phyloP scores from a whole-genome alignment of 2,797 vertebrate genomes.

The Potorous gilbertii region DNA sequence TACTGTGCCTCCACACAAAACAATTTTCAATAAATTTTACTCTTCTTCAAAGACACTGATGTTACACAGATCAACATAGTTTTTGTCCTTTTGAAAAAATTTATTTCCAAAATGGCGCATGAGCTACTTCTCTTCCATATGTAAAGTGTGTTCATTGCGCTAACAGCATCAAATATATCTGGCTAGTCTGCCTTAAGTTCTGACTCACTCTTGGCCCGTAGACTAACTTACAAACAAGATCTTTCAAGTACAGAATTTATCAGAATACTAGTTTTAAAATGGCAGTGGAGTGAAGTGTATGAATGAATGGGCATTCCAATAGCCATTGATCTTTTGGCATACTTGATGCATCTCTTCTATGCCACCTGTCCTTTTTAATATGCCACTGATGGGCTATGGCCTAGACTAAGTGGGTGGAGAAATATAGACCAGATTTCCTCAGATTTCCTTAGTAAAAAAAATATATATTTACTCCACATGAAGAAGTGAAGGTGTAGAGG shows the following conservation, averaged over 20 bases:
- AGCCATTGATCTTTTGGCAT: constrained; percentile 59
- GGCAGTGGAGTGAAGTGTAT: constrained; percentile 35
- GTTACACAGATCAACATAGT: constrained; percentile 56
- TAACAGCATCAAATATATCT: constrained; percentile 60
- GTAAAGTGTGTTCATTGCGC: constrained; percentile 56
- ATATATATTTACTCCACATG: constrained; percentile 43
- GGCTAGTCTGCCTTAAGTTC: constrained; percentile 57
- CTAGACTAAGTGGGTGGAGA: constrained; percentile 56
- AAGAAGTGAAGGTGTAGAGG: constrained; percentile 48
- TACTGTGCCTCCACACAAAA: background rate
- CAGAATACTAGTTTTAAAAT: background rate
- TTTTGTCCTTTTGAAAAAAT: constrained; percentile 56
- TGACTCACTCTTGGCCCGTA: constrained; percentile 51
- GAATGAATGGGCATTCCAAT: constrained; percentile 55
- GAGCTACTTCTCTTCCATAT: constrained; percentile 57
- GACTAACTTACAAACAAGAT: background rate
- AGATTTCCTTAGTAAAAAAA: constrained; percentile 58
- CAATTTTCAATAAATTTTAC: background rate
- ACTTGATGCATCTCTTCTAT: constrained; percentile 49
- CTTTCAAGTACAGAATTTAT: background rate
- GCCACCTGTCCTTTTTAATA: constrained; percentile 19
- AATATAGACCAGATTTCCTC: constrained; percentile 60
- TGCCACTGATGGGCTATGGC: constrained; percentile 52
- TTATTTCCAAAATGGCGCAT: constrained; percentile 64
- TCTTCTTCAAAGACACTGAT: constrained; percentile 44